Conservation (phyloP, 2,113 vertebrate genomes). For the Hemichromis elongatus region DNA sequence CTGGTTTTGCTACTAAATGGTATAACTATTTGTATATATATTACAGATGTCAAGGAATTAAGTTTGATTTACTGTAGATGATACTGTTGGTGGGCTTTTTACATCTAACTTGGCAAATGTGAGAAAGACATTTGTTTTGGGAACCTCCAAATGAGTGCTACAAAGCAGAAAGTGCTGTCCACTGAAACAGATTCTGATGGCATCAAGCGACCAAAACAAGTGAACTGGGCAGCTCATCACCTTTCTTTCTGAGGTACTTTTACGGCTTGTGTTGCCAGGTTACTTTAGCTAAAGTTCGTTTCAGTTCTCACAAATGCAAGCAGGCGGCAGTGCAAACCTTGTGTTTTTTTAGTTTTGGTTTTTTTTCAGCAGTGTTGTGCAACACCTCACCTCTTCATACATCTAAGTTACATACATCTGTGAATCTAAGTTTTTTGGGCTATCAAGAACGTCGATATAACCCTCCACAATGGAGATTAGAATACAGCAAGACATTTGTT, state of each 20-base stretch:
- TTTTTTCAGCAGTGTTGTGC: background rate
- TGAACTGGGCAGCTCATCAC: background rate
- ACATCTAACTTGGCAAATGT: background rate
- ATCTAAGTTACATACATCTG: too few relatives aligned
- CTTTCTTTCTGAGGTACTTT: background rate
- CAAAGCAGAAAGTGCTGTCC: background rate
- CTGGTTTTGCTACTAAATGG: background rate
- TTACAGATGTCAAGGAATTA: background rate
- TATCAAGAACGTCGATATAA: background rate
- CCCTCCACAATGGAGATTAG: background rate
- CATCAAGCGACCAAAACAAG: background rate
- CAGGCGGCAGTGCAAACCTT: background rate
- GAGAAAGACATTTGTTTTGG: background rate
- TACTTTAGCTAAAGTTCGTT: background rate
- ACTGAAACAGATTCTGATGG: background rate
- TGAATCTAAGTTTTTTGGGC: background rate
- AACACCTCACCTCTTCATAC: background rate
- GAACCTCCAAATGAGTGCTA: too few relatives aligned
- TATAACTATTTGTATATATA: background rate
- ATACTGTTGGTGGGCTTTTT: background rate
- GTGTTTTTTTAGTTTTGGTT: background rate
- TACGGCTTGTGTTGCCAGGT: accelerated
- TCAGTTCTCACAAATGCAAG: background rate
- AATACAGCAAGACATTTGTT: slow-evolving; percentile 4
- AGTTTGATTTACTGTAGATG: background rate